Percentiles rank a stretch among this genome's conserved stretches.
Conservation (phyloP, 2,113 vertebrate species). For the Theristicus caerulescens region DNA sequence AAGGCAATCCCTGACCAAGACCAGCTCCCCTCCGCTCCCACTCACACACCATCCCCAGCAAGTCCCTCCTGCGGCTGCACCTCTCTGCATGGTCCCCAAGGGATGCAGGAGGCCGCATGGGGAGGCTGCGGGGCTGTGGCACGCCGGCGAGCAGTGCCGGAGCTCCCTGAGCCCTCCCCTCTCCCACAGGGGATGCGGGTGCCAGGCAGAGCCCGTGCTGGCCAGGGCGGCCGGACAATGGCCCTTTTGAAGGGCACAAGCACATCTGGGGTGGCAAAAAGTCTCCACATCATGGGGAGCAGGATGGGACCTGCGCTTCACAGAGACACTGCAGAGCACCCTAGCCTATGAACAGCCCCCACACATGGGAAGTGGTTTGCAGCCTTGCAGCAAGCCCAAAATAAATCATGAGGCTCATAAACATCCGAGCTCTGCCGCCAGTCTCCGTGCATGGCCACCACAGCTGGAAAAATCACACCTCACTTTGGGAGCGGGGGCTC, state of each 20-base stretch:
- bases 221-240: neutral
- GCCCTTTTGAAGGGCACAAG: neutral
- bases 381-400: neutral
- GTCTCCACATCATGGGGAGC: neutral
- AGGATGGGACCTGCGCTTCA: neutral
- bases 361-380: neutral
- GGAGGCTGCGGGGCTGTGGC: neutral
- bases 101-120: neutral
- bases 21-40: neutral
- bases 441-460: accelerated
- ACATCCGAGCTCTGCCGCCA: accelerated
- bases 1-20: accelerated
- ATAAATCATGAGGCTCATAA: neutral
- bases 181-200: neutral
- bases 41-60: neutral
- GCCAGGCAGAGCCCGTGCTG: neutral
- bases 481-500: accelerated
- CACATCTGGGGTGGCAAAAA: neutral
- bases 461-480: neutral
- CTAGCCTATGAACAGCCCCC: neutral
- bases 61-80: neutral
- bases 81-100: accelerated
- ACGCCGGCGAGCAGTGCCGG: accelerated
- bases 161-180: neutral
- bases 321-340: accelerated